These are phyloP conservation scores for Noturus placidus DNA, from an alignment of 2,113 vertebrate species.

Conservation along the genomic window DNA sequence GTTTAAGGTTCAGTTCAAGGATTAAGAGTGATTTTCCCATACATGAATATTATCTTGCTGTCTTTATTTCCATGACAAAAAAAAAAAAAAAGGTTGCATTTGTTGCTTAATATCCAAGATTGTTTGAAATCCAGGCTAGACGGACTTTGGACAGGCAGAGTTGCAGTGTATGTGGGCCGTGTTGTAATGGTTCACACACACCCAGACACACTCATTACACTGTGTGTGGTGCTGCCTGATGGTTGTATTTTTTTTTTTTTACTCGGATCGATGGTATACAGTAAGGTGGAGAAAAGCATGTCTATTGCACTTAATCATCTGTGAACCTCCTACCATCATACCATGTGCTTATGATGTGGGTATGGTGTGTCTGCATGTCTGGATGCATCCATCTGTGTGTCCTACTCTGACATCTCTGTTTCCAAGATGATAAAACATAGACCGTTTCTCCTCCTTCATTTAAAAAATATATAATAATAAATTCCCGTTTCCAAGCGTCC, in stretches of 20 bases:
- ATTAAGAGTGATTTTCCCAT: neutral
- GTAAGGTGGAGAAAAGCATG: slow-evolving; percentile 56
- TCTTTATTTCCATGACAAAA: neutral
- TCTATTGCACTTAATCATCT: slow-evolving; percentile 66
- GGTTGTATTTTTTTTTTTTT: slow-evolving; percentile 46
- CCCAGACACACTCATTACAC: slow-evolving; percentile 22
- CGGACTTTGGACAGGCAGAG: slow-evolving; percentile 24
- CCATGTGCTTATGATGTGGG: slow-evolving; percentile 48
- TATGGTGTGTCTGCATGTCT: slow-evolving; percentile 30
- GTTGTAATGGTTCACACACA: slow-evolving; percentile 24
- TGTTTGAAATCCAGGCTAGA: slow-evolving; percentile 21
- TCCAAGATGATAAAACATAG: slow-evolving; percentile 59
- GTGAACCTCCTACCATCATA: slow-evolving; percentile 59
- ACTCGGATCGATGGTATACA: slow-evolving; percentile 55
- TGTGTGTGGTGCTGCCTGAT: slow-evolving; percentile 54
- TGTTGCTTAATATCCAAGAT: neutral
- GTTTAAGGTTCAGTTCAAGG: neutral
- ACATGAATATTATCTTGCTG: neutral
- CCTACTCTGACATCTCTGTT: slow-evolving; percentile 57
- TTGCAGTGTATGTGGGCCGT: slow-evolving; percentile 23
- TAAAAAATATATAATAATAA: too few species aligned
- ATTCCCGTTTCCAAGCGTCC: slow-evolving; percentile 30
- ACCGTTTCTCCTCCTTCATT: slow-evolving; percentile 42
- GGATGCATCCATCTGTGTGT: slow-evolving; percentile 23
- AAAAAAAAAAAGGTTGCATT: neutral